Evolutionary conservation across 2,888 invertebrate genomes (phyloP).

Genomic region (Labia minor): DNA sequence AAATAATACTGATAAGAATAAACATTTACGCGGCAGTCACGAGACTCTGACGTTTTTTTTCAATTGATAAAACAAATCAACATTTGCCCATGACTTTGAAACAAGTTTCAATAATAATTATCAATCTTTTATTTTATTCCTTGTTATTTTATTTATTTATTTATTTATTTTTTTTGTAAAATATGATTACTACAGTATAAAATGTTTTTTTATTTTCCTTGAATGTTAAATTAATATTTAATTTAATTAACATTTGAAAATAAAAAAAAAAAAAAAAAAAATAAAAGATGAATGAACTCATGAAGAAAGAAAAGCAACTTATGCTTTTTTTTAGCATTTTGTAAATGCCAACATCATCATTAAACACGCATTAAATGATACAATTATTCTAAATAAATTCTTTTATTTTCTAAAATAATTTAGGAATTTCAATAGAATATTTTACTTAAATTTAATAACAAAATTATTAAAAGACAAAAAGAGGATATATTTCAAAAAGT

Average conservation of each 20-base stretch:
- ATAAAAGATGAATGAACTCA: no score
- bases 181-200: no score
- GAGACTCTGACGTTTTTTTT: background rate
- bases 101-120: background rate
- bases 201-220: background rate
- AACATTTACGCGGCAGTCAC: background rate
- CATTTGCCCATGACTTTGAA: background rate
- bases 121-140: background rate
- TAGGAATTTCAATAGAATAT: no score
- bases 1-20: background rate
- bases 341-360: no score
- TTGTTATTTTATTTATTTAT: background rate
- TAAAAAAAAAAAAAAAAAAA: background rate
- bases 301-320: no score
- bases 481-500: no score
- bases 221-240: background rate
- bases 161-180: background rate
- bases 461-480: no score
- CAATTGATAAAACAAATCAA: background rate
- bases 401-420: no score
- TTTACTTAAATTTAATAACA: no score
- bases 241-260: background rate
- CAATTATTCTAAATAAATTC: no score
- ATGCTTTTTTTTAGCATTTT: conserved; percentile 19
- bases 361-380: no score